Evolutionary conservation across 1,140 invertebrate species (phyloP), one percentile per base, ranked within the genome.

Genomic region (Drosophila arizonae): DNA sequence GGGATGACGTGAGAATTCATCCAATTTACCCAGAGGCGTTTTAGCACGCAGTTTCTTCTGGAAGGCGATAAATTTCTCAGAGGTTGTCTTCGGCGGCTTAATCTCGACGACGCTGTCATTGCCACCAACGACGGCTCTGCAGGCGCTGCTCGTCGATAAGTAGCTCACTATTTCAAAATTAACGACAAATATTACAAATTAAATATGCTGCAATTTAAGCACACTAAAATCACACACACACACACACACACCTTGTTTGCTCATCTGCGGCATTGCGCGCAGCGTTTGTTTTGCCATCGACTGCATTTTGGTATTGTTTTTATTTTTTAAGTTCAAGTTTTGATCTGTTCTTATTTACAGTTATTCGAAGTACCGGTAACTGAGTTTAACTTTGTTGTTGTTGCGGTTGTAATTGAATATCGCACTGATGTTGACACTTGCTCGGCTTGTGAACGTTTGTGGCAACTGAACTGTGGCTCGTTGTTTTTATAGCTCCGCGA

Each of bases 1-100:
- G 17, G 96, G 95, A 92, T 97, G 95, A 68, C 94, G 93, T 1
- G 94, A 94, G 64, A 94, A 93, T 79, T 96, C 95, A 84, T 96
- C 95, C 67, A 95, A 90, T 82, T 94, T 93, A 52, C 93, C 92
- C 70, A 95, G 92, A 15, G 94, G 93, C 57, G 94, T 94, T 63
- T 93, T 95, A 80, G 94, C 94, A 60, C 93, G 92, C 43, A 95
- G 87, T 85, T 95, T 95, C 84, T 95, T 94, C 73, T 93, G 92
- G 79, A 95, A 94, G 85, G 94, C 94, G 77, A 92, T 62, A 9
- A 92, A 66, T 21, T 89, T 90, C 52, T 86, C 82, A 26, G 90
- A 76, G 6, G 24, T 52, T 9, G 80, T 68, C 39, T 90, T 81
- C 0, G 81, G 76, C 0, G 81, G 80, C n/a, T 73, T 74, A 6